Conservation (phyloP, 2,113 vertebrate species). For the Bambusicola thoracicus region DNA sequence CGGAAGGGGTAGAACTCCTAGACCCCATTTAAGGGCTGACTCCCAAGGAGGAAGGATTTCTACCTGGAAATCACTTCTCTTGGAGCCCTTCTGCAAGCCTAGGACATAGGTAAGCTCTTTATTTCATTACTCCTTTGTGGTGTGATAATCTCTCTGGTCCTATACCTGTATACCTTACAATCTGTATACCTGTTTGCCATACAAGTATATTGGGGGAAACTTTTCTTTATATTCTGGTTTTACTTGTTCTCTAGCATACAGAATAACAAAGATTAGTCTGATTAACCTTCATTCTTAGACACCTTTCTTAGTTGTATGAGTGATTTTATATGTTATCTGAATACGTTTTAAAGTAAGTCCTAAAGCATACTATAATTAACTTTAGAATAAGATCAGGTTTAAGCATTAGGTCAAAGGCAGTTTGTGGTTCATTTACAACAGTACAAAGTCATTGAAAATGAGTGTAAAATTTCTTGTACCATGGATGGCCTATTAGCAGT, state of each 20-base stretch:
- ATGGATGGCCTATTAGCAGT: neutral
- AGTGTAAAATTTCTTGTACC: slow-evolving; percentile 27
- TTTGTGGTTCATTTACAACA: neutral
- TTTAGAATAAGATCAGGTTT: neutral
- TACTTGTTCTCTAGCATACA: neutral
- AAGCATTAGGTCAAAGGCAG: neutral
- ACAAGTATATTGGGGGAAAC: neutral
- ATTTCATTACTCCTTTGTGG: no score
- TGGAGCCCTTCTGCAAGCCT: no score
- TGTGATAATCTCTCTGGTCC: no score
- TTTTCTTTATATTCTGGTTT: neutral
- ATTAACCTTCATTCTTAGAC: neutral
- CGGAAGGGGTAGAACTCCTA: no score
- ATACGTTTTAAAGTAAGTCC: neutral
- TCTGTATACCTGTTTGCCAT: no score
- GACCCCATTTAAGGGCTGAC: no score
- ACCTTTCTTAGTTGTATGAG: neutral
- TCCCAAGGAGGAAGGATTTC: no score
- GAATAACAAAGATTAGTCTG: neutral
- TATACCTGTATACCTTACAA: no score
- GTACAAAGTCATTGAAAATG: slow-evolving; percentile 44
- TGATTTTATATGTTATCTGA: neutral
- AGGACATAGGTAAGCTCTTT: no score
- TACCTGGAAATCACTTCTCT: no score
- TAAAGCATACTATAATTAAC: neutral